Percentiles rank a stretch among this genome's conserved stretches.
Evolutionary conservation across 1,140 invertebrate genomes (phyloP).

Genomic region (Papilio glaucus): DNA sequence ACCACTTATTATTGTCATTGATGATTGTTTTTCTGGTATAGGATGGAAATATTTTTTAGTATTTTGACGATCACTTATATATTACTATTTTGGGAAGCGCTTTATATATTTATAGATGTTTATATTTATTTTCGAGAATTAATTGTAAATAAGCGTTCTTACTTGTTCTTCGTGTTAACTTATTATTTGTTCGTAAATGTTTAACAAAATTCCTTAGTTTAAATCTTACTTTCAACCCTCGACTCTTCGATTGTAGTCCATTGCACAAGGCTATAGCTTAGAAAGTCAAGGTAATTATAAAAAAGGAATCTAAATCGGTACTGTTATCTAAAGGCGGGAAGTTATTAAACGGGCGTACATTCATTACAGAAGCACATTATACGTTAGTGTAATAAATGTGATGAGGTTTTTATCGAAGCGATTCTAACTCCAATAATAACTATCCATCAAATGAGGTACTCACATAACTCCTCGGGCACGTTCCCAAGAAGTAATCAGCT

Average conservation of each 20-base stretch:
- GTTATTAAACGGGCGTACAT: conserved; percentile 22
- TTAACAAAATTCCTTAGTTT: background rate
- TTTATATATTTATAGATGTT: too few relatives aligned
- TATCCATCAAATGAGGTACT: conserved; percentile 45
- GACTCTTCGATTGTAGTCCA: background rate
- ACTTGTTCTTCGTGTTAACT: background rate
- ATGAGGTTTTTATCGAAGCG: conserved; percentile 37
- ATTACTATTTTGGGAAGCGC: too few relatives aligned
- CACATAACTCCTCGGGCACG: conserved; percentile 39
- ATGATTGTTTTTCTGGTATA: background rate
- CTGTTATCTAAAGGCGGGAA: conserved; percentile 11
- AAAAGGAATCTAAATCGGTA: background rate
- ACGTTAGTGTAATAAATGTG: conserved; percentile 24
- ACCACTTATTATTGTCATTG: background rate
- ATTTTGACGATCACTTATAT: too few relatives aligned
- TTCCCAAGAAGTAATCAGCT: conserved; percentile 60
- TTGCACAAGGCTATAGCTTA: background rate
- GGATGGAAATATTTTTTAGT: too few relatives aligned
- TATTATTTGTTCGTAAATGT: background rate
- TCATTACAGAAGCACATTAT: conserved; percentile 5
- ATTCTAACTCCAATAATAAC: conserved; percentile 43
- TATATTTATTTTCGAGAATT: too few relatives aligned
- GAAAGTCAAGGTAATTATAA: conserved; percentile 15
- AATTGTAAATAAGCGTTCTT: too few relatives aligned
- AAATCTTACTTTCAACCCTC: background rate